Evolutionary conservation across 1,140 invertebrate genomes (phyloP).

Genomic region (Ridgeia piscesae): DNA sequence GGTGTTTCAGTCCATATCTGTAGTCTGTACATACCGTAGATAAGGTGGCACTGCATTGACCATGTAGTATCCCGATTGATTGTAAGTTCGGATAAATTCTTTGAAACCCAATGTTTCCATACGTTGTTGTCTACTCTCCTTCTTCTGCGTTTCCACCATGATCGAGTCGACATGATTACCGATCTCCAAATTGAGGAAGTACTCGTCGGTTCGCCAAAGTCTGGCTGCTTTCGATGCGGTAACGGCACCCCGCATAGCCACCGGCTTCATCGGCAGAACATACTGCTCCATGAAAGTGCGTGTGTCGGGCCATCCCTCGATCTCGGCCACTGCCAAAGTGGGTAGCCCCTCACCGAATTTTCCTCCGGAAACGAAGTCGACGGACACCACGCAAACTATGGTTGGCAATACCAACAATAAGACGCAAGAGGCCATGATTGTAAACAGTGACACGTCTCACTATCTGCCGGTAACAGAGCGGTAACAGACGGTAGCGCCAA

Average conservation of each 20-base stretch:
- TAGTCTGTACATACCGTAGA: slow-evolving; percentile 39
- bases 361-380: background rate
- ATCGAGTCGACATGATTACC: slow-evolving; percentile 32
- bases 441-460: background rate
- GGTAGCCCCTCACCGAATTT: slow-evolving; percentile 40
- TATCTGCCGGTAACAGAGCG: background rate
- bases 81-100: slow-evolving; percentile 50
- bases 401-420: background rate
- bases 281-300: slow-evolving; percentile 45
- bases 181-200: slow-evolving; percentile 37
- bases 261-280: slow-evolving; percentile 37
- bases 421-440: background rate
- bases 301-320: slow-evolving; percentile 39
- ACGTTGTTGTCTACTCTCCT: slow-evolving; percentile 45
- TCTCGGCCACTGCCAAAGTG: slow-evolving; percentile 37
- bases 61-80: slow-evolving; percentile 49
- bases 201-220: slow-evolving; percentile 50
- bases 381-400: background rate
- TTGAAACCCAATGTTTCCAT: slow-evolving; percentile 41
- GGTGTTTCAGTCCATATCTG: slow-evolving; percentile 9
- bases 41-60: slow-evolving; percentile 47
- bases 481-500: background rate
- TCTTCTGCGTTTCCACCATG: slow-evolving; percentile 49
- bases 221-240: slow-evolving; percentile 42
- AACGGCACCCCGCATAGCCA: slow-evolving; percentile 47